phyloP scores from a whole-genome alignment of 2,888 invertebrate species.

The Tenodera sinensis region DNA sequence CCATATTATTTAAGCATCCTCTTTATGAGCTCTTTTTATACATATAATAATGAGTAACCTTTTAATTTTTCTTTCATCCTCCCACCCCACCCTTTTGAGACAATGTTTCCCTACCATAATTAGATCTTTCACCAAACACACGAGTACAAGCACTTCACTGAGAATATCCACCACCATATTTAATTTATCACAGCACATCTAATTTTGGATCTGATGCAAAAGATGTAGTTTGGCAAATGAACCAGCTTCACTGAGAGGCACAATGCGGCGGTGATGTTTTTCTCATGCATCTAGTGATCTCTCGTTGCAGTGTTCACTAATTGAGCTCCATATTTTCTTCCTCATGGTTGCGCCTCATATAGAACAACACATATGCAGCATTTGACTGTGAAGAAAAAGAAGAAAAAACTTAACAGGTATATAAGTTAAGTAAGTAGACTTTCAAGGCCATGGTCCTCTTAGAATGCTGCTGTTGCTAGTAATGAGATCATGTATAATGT shows the following conservation, averaged over 20 bases:
- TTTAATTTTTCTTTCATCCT: background rate
- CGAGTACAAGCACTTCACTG: background rate
- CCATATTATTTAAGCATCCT: background rate
- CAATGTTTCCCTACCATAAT: background rate
- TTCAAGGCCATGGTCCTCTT: too few relatives aligned
- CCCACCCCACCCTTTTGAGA: background rate
- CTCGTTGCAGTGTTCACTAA: background rate
- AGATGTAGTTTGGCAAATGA: background rate
- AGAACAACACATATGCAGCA: slow-evolving; percentile 51
- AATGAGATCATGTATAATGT: too few relatives aligned
- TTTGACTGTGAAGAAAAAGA: slow-evolving; percentile 38
- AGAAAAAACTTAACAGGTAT: too few relatives aligned
- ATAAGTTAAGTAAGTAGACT: too few relatives aligned
- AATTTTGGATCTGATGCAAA: background rate
- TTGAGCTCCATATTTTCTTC: slow-evolving; percentile 2
- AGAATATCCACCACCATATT: background rate
- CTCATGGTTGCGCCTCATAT: slow-evolving; percentile 37
- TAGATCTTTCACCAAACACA: background rate
- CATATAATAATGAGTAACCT: background rate
- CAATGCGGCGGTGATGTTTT: background rate
- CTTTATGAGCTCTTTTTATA: background rate
- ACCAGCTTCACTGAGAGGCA: background rate
- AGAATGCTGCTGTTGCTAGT: too few relatives aligned
- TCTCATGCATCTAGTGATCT: background rate
- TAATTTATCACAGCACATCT: background rate